phyloP scores from a whole-genome alignment of 2,113 vertebrate species.

The Thamnophis sirtalis region DNA sequence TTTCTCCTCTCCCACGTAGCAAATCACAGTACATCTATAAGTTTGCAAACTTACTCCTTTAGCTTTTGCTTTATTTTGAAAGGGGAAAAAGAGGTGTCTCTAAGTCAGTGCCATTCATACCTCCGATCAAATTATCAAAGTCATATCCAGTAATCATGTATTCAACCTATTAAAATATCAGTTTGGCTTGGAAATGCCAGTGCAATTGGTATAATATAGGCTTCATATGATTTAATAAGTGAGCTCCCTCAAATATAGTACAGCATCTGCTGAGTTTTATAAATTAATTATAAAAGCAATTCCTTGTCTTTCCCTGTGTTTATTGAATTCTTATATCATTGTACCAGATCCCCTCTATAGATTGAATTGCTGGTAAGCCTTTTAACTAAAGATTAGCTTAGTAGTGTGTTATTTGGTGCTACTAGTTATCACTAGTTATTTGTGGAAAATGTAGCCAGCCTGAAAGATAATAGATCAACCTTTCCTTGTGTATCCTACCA shows the following conservation, averaged over 20 bases:
- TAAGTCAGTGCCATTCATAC: not conserved
- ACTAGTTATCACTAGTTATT: not conserved
- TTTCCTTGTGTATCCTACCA: not conserved
- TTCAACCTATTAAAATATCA: not conserved
- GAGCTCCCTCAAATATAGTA: not conserved
- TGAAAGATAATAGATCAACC: not conserved
- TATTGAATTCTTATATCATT: not conserved
- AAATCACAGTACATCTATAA: not conserved
- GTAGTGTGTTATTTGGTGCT: not conserved
- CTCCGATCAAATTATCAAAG: not conserved
- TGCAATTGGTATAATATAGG: not conserved
- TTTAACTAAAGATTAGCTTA: not conserved
- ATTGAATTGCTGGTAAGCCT: not conserved
- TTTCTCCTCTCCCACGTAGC: not conserved
- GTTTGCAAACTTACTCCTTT: not conserved
- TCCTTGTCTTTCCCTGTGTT: not conserved
- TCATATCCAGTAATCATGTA: not conserved
- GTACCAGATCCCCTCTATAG: not conserved
- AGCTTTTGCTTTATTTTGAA: not conserved
- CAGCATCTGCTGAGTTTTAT: not conserved
- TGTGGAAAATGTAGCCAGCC: not conserved
- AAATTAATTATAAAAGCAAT: not conserved
- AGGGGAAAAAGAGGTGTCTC: not conserved
- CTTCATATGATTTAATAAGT: not conserved
- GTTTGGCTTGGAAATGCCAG: not conserved